phyloP scores from a whole-genome alignment of 2,113 vertebrate genomes.

The Lophius piscatorius region DNA sequence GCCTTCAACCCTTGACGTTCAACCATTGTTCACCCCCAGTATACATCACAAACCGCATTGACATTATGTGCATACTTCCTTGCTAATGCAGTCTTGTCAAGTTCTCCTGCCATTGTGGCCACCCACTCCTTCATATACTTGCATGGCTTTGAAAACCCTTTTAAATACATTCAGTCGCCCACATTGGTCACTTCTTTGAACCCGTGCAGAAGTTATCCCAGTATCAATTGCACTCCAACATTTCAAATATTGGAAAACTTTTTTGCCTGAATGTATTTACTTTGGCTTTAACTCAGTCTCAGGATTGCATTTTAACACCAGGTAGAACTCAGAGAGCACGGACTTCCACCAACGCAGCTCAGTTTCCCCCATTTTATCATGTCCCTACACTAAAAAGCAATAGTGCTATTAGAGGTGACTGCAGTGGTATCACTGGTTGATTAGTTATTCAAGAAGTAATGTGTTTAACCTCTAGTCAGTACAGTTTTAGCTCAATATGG shows the following conservation, averaged over 20 bases:
- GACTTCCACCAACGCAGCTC: too few relatives aligned
- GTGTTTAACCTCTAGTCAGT: too few relatives aligned
- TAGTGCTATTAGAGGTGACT: too few relatives aligned
- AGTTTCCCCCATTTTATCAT: too few relatives aligned
- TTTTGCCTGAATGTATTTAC: conserved; percentile 11
- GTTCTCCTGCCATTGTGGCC: conserved; percentile 39
- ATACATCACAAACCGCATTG: conserved; percentile 18
- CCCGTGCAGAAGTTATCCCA: conserved; percentile 20
- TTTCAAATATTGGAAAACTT: conserved; percentile 10
- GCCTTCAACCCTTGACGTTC: neutral
- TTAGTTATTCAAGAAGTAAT: too few relatives aligned
- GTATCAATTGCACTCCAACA: conserved; percentile 2
- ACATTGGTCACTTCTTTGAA: conserved; percentile 39
- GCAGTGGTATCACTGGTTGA: too few relatives aligned
- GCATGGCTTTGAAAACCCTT: conserved; percentile 24
- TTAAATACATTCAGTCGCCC: conserved; percentile 39
- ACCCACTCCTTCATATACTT: conserved; percentile 35
- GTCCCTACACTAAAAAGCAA: too few relatives aligned
- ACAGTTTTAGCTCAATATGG: too few relatives aligned
- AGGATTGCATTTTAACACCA: too few relatives aligned
- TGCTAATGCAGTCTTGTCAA: conserved; percentile 5
- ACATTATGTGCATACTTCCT: neutral
- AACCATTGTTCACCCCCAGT: too few relatives aligned
- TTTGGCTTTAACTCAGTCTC: neutral
- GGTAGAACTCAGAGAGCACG: too few relatives aligned